Evolutionary conservation across 53 echinoderm and acorn worm species (phyloP).

Genomic region (Luidia sarsii): DNA sequence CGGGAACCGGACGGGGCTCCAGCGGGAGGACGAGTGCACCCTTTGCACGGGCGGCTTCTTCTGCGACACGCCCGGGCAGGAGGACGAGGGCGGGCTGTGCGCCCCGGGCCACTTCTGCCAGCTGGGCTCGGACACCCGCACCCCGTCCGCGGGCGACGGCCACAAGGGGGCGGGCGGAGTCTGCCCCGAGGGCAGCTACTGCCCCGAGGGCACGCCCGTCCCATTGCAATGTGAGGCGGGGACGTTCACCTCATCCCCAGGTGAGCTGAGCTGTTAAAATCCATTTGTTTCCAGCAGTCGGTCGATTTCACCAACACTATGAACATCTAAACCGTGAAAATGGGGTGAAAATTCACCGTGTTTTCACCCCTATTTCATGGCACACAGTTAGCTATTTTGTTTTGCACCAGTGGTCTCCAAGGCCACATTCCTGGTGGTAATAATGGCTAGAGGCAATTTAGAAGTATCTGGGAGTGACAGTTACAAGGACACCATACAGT

Average conservation of each 20-base stretch:
- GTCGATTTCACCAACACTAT: no score
- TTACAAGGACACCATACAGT: no score
- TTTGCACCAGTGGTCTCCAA: no score
- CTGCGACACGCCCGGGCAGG: conserved; percentile 85
- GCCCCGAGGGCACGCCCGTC: conserved; percentile 75
- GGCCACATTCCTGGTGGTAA: no score
- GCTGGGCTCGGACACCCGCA: conserved; percentile 71
- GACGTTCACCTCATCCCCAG: conserved; percentile 58
- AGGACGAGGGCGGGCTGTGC: conserved; percentile 72
- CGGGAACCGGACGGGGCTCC: conserved; percentile 80
- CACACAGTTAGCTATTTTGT: no score
- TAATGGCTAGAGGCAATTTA: no score
- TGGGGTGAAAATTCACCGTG: no score
- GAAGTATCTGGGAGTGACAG: no score
- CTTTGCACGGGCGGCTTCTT: conserved; percentile 90
- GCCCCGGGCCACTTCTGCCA: conserved; percentile 82
- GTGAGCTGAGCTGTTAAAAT: not conserved
- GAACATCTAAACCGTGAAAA: no score
- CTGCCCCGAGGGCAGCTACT: conserved; percentile 89
- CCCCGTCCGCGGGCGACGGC: conserved; percentile 71
- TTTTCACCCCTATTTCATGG: no score
- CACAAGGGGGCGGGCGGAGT: conserved; percentile 93
- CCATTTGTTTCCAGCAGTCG: not conserved
- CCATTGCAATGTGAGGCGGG: conserved; percentile 83
- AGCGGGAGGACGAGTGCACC: conserved; percentile 75